A percentile compares a stretch with the other conserved stretches of the same genome.
Evolutionary conservation across 2,797 vertebrate genomes (phyloP).

Genomic region (Caiman crocodilus): DNA sequence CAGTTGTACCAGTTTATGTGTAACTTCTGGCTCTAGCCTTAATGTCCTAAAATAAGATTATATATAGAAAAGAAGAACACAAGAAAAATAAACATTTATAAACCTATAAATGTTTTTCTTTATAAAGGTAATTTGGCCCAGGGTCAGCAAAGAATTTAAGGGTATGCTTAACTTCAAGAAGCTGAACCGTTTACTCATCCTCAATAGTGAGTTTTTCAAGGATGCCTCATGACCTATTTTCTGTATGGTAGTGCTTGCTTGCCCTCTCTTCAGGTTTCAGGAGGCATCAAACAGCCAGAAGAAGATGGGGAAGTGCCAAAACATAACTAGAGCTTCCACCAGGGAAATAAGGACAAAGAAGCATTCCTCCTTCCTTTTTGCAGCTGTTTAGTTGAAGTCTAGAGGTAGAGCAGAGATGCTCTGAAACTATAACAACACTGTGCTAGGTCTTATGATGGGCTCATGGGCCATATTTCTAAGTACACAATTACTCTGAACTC

Average conservation of each 20-base stretch:
- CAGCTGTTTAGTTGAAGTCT: not conserved
- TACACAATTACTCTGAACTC: not conserved
- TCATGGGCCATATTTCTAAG: not conserved
- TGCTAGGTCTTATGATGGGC: not conserved
- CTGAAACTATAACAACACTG: not conserved
- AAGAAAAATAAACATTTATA: conserved; percentile 31
- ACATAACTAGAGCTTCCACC: not conserved
- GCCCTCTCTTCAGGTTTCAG: not conserved
- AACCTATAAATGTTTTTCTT: not conserved
- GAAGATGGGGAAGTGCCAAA: not conserved
- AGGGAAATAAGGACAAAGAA: not conserved
- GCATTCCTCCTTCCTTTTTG: not conserved
- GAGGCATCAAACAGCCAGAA: not conserved
- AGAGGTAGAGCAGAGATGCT: not conserved
- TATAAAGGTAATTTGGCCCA: not conserved
- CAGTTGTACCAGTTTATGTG: too few relatives aligned
- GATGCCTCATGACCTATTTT: not conserved
- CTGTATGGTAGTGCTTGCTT: fast-evolving
- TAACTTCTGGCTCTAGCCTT: too few relatives aligned
- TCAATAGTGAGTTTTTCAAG: not conserved
- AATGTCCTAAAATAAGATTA: not conserved
- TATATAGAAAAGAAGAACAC: not conserved
- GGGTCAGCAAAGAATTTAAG: conserved; percentile 15
- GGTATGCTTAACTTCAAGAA: not conserved
- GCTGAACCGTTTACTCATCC: not conserved